Evolutionary conservation across 1,140 invertebrate genomes (phyloP), one percentile per base, ranked within the genome.

Genomic region (Protaetia brevitarsis): DNA sequence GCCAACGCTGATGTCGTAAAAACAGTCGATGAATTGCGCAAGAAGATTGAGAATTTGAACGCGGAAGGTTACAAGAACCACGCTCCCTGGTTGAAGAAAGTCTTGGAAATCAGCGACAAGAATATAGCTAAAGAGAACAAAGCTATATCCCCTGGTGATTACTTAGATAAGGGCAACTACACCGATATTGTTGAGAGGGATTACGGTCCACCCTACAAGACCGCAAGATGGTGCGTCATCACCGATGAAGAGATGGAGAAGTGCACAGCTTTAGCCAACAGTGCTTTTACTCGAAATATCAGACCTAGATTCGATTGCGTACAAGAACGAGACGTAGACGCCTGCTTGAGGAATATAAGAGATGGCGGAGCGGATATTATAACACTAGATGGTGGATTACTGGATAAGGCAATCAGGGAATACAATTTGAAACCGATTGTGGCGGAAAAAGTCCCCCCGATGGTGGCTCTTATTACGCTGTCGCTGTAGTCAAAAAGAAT

Each of bases 121-220:
- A 83, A 83, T 2, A 68, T 84, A 0, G 83, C 88, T 0, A 84
- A 85, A 10, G 84, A 88, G 65, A 84, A 83, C 66, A 82, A 85
- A n/a, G 80, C 84, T 0, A 82, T 87, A 6, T 81, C 81, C 31
- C 88, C 89, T 0, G 79, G 80, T 7, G 80, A 86, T 29, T 89
- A 90, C 64, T 76, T 91, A 60, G 83, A 83, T 64, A 85, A 86
- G 67, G 86, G 88, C 1, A 89, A 91, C 76, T 93, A 91, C 72
- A 83, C 86, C 37, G 87, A 89, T 69, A 89, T 92, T n/a, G 90
- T 93, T 67, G 89, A 91, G 69, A 83, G 89, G 41, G 85, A 87
- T 28, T 84, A 84, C 41, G 88, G 88, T 29, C 79, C 84, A 4
- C 81, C 83, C 0, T 68, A 71, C 26, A 80, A 80, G 36, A 73